Base-by-base conservation (phyloP, 1,140 invertebrate species). In the Penaeus vannamei region DNA sequence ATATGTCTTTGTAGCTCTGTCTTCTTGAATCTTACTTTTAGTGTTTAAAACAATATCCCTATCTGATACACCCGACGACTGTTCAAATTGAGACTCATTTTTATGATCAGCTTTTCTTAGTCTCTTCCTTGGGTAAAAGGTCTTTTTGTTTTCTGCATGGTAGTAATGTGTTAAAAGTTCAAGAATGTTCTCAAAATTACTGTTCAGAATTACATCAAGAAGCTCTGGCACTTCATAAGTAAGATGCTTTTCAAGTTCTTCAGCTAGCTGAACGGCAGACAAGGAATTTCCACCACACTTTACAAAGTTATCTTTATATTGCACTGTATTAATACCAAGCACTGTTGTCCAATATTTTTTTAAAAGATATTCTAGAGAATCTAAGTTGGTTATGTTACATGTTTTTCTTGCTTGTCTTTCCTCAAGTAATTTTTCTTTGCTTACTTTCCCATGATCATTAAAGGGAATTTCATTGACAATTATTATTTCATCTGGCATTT, bases 401-500 rank as follows among this genome's bases (percentile, higher is more conserved):
- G 53, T 53, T 53, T 10, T 17, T 53, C 53, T 10, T 53, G 14
- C 8, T 14, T 12, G 53, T 53, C 53, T 53, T 53, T 53, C 14
- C 14, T 69, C 22, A 14, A 88, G 53, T 26, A 89, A 84, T n/a
- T 85, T 22, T 12, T 64, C 32, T 62, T 22, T 66, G 32, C 79
- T 76, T 36, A 89, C 59, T 64, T 89, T 89, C 20, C 87, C 87
- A 85, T 89, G 87, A 2, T 46, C 77, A 80, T 84, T 89, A 46
- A 89, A 64, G 32, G 87, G 87, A n/a, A 89, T 26, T 12, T 62
- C 26, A 23, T 84, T n/a, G 53, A 89, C 66, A 22, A 84, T 12
- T 26, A 89, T 62, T 20, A 89, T 66, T 53, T 89, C 62, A 89
- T 89, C 87, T 29, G 87, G 87, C 62, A 89, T n/a, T 62, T 89